These are phyloP conservation scores for Myotis davidii DNA, from an alignment of 2,113 vertebrate genomes.

Conservation along the genomic window DNA sequence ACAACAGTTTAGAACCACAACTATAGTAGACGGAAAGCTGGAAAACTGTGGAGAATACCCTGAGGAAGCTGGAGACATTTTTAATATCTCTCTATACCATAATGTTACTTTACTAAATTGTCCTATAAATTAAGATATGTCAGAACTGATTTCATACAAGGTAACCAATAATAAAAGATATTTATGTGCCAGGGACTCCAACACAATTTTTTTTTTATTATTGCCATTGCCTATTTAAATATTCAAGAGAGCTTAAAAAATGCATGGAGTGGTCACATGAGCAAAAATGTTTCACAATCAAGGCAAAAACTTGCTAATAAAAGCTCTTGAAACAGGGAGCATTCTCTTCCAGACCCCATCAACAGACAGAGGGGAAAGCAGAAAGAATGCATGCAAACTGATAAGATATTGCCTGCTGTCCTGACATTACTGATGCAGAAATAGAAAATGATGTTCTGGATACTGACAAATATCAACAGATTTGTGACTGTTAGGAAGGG, in stretches of 20 bases:
- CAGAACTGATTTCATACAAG: slow-evolving; percentile 1
- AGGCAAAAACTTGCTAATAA: background rate
- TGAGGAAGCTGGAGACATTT: background rate
- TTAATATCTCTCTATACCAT: background rate
- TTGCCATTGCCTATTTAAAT: slow-evolving; percentile 22
- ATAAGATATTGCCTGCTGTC: background rate
- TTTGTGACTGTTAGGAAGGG: background rate
- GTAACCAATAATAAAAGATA: background rate
- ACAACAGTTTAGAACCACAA: background rate
- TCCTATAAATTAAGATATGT: background rate
- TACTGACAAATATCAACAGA: background rate
- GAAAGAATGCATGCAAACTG: background rate
- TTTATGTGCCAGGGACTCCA: background rate
- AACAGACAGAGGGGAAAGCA: background rate
- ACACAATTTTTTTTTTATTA: background rate
- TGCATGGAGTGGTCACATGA: background rate
- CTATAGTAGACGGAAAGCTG: background rate
- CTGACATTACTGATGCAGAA: background rate
- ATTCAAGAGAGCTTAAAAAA: background rate
- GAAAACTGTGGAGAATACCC: background rate
- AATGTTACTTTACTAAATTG: background rate
- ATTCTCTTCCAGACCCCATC: background rate
- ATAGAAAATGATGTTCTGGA: background rate
- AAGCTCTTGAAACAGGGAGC: background rate
- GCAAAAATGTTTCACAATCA: background rate